phyloP scores from a whole-genome alignment of 2,888 invertebrate species.

The Ectemnius cavifrons region DNA sequence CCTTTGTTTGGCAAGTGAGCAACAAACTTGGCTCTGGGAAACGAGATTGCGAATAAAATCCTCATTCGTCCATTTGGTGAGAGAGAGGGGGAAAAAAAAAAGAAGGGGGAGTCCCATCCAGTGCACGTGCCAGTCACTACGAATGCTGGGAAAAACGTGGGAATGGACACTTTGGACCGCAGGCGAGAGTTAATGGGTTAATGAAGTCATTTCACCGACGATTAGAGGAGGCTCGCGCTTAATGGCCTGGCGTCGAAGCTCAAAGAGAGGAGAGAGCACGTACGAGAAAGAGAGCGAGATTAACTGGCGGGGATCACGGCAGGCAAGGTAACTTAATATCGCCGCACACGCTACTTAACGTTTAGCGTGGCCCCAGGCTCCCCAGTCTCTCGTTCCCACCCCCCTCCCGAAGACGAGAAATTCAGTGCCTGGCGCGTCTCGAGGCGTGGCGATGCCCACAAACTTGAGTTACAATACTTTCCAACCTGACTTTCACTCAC shows the following conservation, averaged over 20 bases:
- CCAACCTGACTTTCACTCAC: too few relatives aligned
- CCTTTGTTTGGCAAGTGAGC: too few relatives aligned
- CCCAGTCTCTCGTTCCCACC: background rate
- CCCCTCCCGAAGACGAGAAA: background rate
- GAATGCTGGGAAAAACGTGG: too few relatives aligned
- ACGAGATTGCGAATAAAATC: too few relatives aligned
- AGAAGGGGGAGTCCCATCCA: too few relatives aligned
- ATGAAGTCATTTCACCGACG: too few relatives aligned
- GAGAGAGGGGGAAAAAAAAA: too few relatives aligned
- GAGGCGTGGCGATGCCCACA: background rate
- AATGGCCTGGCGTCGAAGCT: slow-evolving; percentile 22
- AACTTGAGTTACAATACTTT: background rate
- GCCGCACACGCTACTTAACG: slow-evolving; percentile 56
- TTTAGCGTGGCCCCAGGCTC: slow-evolving; percentile 20
- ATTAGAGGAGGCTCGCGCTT: background rate
- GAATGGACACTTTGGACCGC: too few relatives aligned
- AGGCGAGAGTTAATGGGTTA: too few relatives aligned
- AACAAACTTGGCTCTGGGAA: too few relatives aligned
- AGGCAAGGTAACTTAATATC: slow-evolving; percentile 49
- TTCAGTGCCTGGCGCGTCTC: background rate
- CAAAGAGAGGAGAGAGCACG: background rate
- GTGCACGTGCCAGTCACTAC: background rate
- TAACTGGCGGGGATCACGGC: slow-evolving; percentile 52
- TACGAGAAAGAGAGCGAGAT: slow-evolving; percentile 21
- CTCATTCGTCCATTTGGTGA: too few relatives aligned